Percentiles rank a stretch among this genome's conserved stretches.
These are phyloP conservation scores for Cryptocheilus praepositus DNA, from an alignment of 2,888 invertebrate species.

Conservation along the genomic window DNA sequence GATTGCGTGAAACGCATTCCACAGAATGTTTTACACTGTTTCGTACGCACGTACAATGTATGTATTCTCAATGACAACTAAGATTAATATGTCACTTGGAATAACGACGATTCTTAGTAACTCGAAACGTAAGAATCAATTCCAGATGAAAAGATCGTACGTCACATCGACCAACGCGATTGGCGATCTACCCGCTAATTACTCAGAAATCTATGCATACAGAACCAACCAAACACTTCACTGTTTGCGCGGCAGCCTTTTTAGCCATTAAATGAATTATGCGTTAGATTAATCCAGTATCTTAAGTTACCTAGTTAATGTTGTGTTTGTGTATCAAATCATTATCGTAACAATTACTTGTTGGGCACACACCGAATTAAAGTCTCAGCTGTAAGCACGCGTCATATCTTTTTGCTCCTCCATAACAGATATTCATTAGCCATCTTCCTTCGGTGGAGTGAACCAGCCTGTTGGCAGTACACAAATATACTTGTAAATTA, in stretches of 20 bases:
- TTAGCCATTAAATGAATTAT: constrained; percentile 69
- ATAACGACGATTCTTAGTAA: constrained; percentile 54
- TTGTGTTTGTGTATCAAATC: constrained; percentile 73
- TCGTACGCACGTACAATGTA: constrained; percentile 60
- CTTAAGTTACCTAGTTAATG: constrained; percentile 73
- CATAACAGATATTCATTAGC: constrained; percentile 78
- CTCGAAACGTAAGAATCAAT: constrained; percentile 49
- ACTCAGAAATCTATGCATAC: constrained; percentile 54
- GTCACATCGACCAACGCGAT: constrained; percentile 50
- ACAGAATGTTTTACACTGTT: constrained; percentile 51
- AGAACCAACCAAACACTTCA: constrained; percentile 63
- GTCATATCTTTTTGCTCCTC: constrained; percentile 60
- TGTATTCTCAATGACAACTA: constrained; percentile 50
- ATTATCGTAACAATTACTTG: constrained; percentile 72
- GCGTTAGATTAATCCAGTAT: constrained; percentile 71
- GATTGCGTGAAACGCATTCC: constrained; percentile 53
- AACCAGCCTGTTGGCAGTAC: constrained; percentile 83
- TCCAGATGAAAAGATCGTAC: constrained; percentile 47
- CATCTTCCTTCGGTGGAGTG: constrained; percentile 93
- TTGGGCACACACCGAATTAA: constrained; percentile 73
- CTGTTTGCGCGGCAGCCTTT: constrained; percentile 64
- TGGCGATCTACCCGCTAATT: constrained; percentile 53
- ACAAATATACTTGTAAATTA: background rate
- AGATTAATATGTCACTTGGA: constrained; percentile 51
- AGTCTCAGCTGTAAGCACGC: constrained; percentile 73